Conservation (phyloP, 2,888 invertebrate species). For the Ecdyonurus torrentis region DNA sequence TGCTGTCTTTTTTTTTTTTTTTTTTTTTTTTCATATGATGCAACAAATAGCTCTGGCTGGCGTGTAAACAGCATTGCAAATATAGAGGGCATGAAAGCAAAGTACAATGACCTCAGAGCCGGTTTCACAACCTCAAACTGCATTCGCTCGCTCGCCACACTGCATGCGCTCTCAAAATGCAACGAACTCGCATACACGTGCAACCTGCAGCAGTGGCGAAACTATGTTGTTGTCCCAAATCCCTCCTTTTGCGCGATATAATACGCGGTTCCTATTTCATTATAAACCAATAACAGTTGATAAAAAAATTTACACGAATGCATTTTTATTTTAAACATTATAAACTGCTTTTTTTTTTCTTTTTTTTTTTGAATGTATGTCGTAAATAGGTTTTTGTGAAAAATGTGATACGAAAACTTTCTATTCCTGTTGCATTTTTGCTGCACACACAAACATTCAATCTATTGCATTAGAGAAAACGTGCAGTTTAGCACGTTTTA, state of each 20-base stretch:
- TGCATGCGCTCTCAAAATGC: background rate
- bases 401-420: background rate
- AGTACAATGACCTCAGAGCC: background rate
- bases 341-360: background rate
- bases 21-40: background rate
- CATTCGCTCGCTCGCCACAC: background rate
- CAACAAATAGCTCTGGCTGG: background rate
- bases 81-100: background rate
- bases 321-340: no score
- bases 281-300: no score
- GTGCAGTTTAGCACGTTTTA: background rate
- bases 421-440: background rate
- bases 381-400: background rate
- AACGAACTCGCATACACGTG: background rate
- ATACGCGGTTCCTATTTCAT: background rate
- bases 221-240: background rate
- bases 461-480: no score
- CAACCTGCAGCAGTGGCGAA: no score
- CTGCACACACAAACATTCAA: no score
- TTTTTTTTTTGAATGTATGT: background rate
- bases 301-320: no score
- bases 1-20: no score
- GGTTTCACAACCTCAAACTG: background rate
- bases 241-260: background rate
- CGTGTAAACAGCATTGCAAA: conserved; percentile 3